Conservation (phyloP, 2,888 invertebrate species). For the Eledona agricola region DNA sequence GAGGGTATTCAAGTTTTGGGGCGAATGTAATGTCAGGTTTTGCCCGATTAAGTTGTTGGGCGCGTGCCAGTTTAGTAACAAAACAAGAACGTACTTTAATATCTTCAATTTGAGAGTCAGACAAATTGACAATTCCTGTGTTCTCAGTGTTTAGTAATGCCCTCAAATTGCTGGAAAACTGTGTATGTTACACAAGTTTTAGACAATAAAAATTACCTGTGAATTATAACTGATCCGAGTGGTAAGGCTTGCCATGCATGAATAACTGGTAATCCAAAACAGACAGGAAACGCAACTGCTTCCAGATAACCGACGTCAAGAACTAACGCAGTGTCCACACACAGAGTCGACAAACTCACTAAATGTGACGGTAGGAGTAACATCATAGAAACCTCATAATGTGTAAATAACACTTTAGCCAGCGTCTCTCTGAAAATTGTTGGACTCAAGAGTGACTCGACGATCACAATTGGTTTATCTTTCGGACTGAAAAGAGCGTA, state of each 20-base stretch:
- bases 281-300: conserved; percentile 82
- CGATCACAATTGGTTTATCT: conserved; percentile 88
- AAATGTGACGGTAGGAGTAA: conserved; percentile 83
- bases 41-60: conserved; percentile 65
- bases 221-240: conserved; percentile 77
- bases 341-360: conserved; percentile 83
- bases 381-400: conserved; percentile 81
- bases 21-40: conserved; percentile 64
- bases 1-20: conserved; percentile 73
- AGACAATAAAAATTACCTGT: conserved; percentile 61
- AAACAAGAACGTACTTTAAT: conserved; percentile 89
- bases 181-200: conserved; percentile 1
- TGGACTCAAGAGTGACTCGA: conserved; percentile 88
- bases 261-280: conserved; percentile 86
- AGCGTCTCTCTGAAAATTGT: conserved; percentile 85
- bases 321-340: conserved; percentile 82
- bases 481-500: conserved; percentile 92
- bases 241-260: conserved; percentile 85
- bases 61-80: conserved; percentile 79
- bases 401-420: conserved; percentile 86
- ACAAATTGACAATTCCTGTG: conserved; percentile 62
- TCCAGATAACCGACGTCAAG: conserved; percentile 90
- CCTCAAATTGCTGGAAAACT: conserved; percentile 55
- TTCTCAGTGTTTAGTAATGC: conserved; percentile 63
- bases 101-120: conserved; percentile 74